Evolutionary conservation across 1,140 invertebrate species (phyloP).

Genomic region (Leptopilina boulardi): DNA sequence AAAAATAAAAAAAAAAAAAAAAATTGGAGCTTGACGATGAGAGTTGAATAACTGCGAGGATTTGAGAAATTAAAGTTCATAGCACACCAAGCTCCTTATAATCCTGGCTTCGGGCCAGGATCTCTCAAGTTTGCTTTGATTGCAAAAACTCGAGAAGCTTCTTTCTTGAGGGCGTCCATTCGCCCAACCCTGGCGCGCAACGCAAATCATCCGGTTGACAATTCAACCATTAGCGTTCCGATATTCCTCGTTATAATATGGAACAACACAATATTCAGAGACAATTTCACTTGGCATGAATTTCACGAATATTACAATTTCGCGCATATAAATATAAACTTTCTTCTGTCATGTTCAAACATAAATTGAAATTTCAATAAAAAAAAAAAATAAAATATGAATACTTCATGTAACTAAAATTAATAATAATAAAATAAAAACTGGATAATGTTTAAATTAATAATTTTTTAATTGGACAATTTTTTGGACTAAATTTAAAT

Average conservation of each 20-base stretch:
- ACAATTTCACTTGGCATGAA: constrained; percentile 17
- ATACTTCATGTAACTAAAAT: too few relatives aligned
- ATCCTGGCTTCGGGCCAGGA: constrained; percentile 65
- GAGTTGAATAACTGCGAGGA: constrained; percentile 55
- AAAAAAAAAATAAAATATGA: too few relatives aligned
- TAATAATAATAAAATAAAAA: too few relatives aligned
- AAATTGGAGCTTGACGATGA: constrained; percentile 41
- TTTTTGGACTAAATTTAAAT: too few relatives aligned
- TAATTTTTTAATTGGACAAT: too few relatives aligned
- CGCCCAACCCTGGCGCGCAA: constrained; percentile 38
- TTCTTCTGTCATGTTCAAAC: neutral
- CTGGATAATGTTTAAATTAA: too few relatives aligned
- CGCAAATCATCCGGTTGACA: constrained; percentile 33
- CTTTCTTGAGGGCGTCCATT: constrained; percentile 53
- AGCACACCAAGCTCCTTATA: constrained; percentile 62
- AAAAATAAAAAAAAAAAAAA: constrained; percentile 34
- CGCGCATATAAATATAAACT: neutral
- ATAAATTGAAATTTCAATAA: too few relatives aligned
- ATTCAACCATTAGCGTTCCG: constrained; percentile 27
- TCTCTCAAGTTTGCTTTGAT: constrained; percentile 61
- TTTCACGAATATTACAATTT: neutral
- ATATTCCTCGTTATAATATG: constrained; percentile 21
- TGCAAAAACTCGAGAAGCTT: constrained; percentile 55
- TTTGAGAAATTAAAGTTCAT: constrained; percentile 70
- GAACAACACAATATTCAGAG: constrained; percentile 20